Evolutionary conservation across 2,113 vertebrate species (phyloP).

Genomic region (Tor tambroides): DNA sequence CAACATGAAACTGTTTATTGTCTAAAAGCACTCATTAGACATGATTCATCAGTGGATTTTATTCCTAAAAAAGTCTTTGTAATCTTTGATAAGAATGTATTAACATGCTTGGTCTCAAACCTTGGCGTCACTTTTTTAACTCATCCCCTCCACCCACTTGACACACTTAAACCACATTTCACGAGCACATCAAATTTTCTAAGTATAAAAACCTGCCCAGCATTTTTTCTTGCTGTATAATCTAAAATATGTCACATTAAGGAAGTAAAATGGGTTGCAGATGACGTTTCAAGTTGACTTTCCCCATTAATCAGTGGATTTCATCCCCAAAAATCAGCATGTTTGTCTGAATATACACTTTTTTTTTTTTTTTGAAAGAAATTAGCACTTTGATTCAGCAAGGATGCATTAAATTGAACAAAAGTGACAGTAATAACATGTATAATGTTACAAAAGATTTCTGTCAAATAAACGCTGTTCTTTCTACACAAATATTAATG

Average conservation of each 20-base stretch:
- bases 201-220: not conserved
- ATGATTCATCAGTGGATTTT: slow-evolving; percentile 8
- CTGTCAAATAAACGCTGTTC: not conserved
- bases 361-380: no score
- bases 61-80: slow-evolving; percentile 11
- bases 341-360: no score
- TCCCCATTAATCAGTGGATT: no score
- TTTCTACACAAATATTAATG: not conserved
- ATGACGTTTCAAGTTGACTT: no score
- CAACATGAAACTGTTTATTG: slow-evolving; percentile 8
- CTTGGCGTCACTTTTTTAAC: not conserved
- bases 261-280: no score
- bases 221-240: not conserved
- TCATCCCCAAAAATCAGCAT: no score
- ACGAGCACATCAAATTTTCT: not conserved
- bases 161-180: not conserved
- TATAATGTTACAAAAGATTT: not conserved
- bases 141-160: not conserved
- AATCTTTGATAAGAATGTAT: slow-evolving; percentile 10
- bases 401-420: no score
- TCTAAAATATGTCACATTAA: no score
- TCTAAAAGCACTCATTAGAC: not conserved
- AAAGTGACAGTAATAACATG: no score
- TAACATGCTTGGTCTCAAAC: slow-evolving; percentile 1
- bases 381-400: no score